A percentile compares a stretch with the other conserved stretches of the same genome.
Conservation (phyloP, 1,140 invertebrate species). For the Tetragnatha versicolor region DNA sequence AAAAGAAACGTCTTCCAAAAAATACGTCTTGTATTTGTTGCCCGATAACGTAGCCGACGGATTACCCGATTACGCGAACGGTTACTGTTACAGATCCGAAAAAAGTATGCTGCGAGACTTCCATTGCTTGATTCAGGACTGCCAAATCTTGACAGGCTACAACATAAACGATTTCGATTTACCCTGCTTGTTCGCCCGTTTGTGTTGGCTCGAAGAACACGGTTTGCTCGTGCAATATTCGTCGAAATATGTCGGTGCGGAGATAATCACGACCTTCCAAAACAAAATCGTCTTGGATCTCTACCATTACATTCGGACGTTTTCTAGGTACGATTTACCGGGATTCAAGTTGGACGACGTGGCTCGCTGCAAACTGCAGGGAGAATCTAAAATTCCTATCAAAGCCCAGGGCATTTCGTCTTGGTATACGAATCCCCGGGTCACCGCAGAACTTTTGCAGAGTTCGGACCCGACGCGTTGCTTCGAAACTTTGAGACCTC, state of each 20-base stretch:
- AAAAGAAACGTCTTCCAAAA: no score
- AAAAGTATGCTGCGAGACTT: conserved; percentile 2
- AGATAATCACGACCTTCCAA: background rate
- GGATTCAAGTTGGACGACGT: conserved; percentile 40
- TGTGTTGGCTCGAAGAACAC: background rate
- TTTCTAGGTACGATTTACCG: conserved; percentile 17
- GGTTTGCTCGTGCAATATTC: background rate
- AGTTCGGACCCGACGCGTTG: background rate
- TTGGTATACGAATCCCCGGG: background rate
- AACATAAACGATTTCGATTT: conserved; percentile 28
- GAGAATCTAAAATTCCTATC: background rate
- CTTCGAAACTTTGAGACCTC: background rate
- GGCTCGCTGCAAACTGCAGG: background rate
- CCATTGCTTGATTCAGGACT: background rate
- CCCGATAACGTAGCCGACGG: no score
- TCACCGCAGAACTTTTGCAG: background rate
- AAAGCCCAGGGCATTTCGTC: background rate
- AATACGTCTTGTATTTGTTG: no score
- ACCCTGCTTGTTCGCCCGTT: conserved; percentile 4
- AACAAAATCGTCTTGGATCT: conserved; percentile 25
- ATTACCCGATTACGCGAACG: background rate
- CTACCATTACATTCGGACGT: conserved; percentile 19
- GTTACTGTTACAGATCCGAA: background rate
- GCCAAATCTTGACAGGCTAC: conserved; percentile 16
- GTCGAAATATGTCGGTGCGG: background rate